These are phyloP conservation scores for Tetramorium bicarinatum DNA, from an alignment of 2,888 invertebrate genomes.

Conservation along the genomic window DNA sequence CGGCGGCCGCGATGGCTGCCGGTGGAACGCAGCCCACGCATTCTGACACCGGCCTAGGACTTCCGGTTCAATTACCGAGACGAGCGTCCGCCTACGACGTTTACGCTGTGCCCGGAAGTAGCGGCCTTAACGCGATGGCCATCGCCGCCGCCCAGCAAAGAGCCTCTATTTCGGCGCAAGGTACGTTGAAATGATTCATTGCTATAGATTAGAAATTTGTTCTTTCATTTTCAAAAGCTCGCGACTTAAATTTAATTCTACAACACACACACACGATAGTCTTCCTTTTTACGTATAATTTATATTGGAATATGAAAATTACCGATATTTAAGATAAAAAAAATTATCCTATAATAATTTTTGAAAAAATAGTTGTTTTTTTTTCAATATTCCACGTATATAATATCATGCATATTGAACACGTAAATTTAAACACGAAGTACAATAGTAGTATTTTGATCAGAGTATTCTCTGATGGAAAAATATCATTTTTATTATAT, in stretches of 20 bases:
- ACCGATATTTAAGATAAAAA: not conserved
- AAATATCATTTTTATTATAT: not conserved
- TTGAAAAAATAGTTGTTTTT: not conserved
- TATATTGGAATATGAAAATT: not conserved
- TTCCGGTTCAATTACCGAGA: slow-evolving; percentile 92
- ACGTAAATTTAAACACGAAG: not conserved
- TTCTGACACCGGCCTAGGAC: slow-evolving; percentile 88
- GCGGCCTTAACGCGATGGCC: slow-evolving; percentile 84
- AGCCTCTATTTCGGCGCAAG: slow-evolving; percentile 83
- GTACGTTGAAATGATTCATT: slow-evolving; percentile 55
- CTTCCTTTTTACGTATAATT: not conserved
- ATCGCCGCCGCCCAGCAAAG: slow-evolving; percentile 83
- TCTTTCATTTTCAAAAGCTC: not conserved
- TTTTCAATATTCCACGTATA: not conserved
- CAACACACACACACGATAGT: not conserved
- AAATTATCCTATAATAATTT: not conserved
- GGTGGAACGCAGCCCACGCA: slow-evolving; percentile 76
- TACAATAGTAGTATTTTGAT: not conserved
- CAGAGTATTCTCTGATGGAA: not conserved
- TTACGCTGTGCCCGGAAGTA: slow-evolving; percentile 89
- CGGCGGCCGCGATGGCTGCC: slow-evolving; percentile 77
- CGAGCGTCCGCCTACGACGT: slow-evolving; percentile 95
- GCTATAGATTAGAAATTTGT: not conserved
- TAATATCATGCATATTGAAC: not conserved
- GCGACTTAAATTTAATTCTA: not conserved